These are phyloP conservation scores for Thymelicus sylvestris DNA, from an alignment of 2,888 invertebrate species.

Conservation along the genomic window DNA sequence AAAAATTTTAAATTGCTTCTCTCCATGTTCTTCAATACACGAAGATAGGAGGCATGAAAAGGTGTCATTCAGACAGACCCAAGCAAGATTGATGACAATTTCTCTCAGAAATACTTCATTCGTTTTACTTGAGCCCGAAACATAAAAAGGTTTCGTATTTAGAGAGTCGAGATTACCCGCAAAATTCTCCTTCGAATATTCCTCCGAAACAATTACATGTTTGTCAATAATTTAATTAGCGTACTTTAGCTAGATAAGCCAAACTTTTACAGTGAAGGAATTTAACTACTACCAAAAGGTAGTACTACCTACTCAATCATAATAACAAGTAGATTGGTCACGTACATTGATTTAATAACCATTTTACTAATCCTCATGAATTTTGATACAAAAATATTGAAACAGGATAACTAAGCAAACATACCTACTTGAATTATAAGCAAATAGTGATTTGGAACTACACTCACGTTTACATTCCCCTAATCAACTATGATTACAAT, in stretches of 20 bases:
- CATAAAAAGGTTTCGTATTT: constrained; percentile 58
- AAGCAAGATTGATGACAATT: constrained; percentile 71
- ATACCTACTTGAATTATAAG: constrained; percentile 60
- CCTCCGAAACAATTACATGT: neutral
- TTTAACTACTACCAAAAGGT: no score
- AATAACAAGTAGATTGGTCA: no score
- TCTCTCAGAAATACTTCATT: constrained; percentile 58
- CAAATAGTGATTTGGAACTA: constrained; percentile 55
- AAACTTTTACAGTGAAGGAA: no score
- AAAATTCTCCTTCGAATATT: constrained; percentile 31
- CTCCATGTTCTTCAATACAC: constrained; percentile 51
- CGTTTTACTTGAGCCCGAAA: constrained; percentile 53
- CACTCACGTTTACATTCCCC: constrained; percentile 54
- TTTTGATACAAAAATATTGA: constrained; percentile 11
- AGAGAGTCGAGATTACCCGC: constrained; percentile 42
- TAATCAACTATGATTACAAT: constrained; percentile 52
- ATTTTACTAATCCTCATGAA: neutral
- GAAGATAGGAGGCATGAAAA: constrained; percentile 61
- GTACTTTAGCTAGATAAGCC: no score
- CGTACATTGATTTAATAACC: no score
- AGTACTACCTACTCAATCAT: no score
- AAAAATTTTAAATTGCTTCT: constrained; percentile 39
- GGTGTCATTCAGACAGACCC: constrained; percentile 59
- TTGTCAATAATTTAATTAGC: no score
- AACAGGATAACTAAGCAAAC: constrained; percentile 42